Base-by-base conservation (phyloP, 2,888 invertebrate species). In the Lasioglossum vierecki region DNA sequence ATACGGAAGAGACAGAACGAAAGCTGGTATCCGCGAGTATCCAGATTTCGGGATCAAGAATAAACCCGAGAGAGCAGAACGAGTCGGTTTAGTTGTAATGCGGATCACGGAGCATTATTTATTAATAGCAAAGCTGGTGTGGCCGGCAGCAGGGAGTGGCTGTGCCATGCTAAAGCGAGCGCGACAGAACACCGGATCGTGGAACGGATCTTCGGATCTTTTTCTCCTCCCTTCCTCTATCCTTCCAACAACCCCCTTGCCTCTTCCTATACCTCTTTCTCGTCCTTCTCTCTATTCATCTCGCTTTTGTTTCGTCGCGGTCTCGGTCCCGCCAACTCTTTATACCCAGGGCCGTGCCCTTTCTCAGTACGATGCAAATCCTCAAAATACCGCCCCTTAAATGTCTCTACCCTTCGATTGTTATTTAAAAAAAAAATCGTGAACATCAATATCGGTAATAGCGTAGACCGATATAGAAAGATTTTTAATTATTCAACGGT, bases 71-170 rank as follows among this genome's bases (percentile, higher is more conserved):
- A 80, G 80, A 84, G 79, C 70, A 87, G 85, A 81, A 89, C 85
- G 80, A 87, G 85, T 72, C 77, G 89, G 84, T 93, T 92, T 88
- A 88, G 89, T 88, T 90, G 90, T 92, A 90, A 93, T 83, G 90
- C 89, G 89, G 88, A 89, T 88, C 91, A 90, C 88, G 88, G 89
- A 89, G 86, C 88, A 92, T 93, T 93, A 94, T 93, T 93, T 93
- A 93, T 94, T 94, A 94, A 94, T 94, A 94, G 93, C 92, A 90
- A 92, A 91, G 90, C 39, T 89, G 90, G 89, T 90, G 91, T 89
- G 81, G 84, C 86, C 83, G 84, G 84, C 88, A 46, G 15, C 44
- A 92, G 93, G 93, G 93, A 93, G 93, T 93, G 93, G 91, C 92
- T 89, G 91, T 87, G 91, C 90, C 88, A 91, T 88, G 91, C 90